Evolutionary conservation across 2,797 vertebrate species (phyloP), one percentile per base, ranked within the genome.

Genomic region (Orestias chungarensis): DNA sequence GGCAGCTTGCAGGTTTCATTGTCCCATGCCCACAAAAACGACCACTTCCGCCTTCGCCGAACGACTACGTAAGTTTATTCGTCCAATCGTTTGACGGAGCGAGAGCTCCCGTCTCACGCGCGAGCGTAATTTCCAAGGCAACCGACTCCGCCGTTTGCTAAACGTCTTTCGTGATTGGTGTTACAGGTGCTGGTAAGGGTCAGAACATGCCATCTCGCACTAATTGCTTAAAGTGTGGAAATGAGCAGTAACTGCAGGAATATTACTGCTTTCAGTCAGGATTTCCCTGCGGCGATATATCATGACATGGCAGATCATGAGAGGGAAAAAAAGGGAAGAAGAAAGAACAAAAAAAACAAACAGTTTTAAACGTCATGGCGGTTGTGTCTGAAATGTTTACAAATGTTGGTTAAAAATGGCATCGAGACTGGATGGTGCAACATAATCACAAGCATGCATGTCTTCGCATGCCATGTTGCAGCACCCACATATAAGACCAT

Each of bases 1-100:
- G 6, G 20, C 9, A 2, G 25, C 38, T 71, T 69, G 64, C 74
- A 10, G 43, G 3, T 54, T n/a, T 76, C 78, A 80, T 85, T 73
- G 71, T 76, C 46, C 73, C 33, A 54, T 65, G 35, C 64, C 54
- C n/a, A 73, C 35, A 15, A 38, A 75, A 64, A 54, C 29, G 50
- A 50, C n/a, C 5, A 79, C 82, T 83, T 89, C 90, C 85, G 87
- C 64, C 0, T 81, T 82, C 50, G 5, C 6, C 2, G 2, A 0
- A 0, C 2, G 7, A 64, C 75, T 71, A 83, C 73, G 70, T 62
- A 0, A 3, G 7, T 14, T 10, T 5, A 3, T 31, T 42, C 7
- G 18, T 25, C 82, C 80, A 86, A 82, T 86, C 64, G 15, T 35
- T 62, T 17, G n/a, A 20, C n/a, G 17, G 64, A 18, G 2, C 23